Conservation (phyloP, 1,140 invertebrate species). For the Dolichoris vasculosae region DNA sequence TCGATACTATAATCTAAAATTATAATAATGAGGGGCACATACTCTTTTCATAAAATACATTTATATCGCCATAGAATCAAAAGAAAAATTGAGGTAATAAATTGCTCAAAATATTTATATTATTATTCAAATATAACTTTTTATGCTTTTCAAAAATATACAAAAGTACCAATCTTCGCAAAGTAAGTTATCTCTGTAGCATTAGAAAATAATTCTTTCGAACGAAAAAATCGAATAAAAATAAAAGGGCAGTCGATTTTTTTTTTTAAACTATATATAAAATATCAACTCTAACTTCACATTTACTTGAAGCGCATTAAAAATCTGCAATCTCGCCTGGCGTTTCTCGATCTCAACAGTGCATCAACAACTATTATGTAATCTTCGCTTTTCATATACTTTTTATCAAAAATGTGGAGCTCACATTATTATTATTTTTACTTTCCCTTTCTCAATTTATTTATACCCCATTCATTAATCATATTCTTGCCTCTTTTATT, state of each 20-base stretch:
- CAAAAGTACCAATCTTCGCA: conserved; percentile 16
- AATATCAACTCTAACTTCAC: conserved; percentile 1
- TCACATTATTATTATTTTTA: conserved; percentile 2
- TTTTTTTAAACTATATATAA: conserved; percentile 19
- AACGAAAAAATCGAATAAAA: conserved; percentile 6
- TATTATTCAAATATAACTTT: not conserved
- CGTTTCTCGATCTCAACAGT: conserved; percentile 15
- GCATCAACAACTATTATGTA: conserved; percentile 55
- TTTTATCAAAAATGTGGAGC: conserved; percentile 49
- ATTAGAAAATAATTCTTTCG: not conserved
- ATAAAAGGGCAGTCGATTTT: not conserved
- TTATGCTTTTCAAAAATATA: not conserved
- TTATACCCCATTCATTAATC: conserved; percentile 15
- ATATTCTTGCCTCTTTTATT: conserved; percentile 51
- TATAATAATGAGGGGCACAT: not conserved
- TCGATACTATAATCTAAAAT: not conserved
- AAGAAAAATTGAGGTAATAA: conserved; percentile 1
- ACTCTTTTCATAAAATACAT: not conserved
- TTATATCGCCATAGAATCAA: not conserved
- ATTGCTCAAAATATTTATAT: not conserved
- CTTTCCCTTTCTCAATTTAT: conserved; percentile 1
- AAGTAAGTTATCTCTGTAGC: not conserved
- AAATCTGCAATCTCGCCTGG: conserved; percentile 33
- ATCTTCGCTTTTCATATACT: conserved; percentile 41
- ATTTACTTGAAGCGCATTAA: not conserved